Conservation (phyloP, 2,797 vertebrate species). For the Pitangus sulphuratus region DNA sequence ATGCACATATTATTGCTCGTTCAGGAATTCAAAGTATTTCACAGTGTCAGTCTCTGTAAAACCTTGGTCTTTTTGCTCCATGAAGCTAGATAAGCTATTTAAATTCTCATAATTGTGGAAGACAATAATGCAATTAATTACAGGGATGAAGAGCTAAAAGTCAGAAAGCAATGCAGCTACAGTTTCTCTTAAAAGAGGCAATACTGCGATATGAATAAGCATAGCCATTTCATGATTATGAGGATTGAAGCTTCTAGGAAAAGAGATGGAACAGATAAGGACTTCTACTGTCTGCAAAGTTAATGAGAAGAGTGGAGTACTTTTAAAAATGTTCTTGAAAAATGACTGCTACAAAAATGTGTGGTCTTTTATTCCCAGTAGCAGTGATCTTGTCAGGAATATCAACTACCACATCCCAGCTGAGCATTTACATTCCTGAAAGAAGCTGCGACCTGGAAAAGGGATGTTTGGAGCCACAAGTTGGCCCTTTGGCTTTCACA, state of each 20-base stretch:
- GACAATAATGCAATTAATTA: not conserved
- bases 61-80: not conserved
- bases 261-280: not conserved
- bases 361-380: not conserved
- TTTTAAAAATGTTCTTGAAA: not conserved
- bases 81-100: not conserved
- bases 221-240: not conserved
- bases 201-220: not conserved
- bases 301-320: not conserved
- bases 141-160: not conserved
- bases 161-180: not conserved
- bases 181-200: not conserved
- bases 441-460: conserved; percentile 19
- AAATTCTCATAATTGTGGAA: not conserved
- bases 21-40: not conserved
- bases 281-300: not conserved
- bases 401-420: not conserved
- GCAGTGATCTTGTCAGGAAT: conserved; percentile 39
- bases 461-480: not conserved
- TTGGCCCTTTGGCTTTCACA: not conserved
- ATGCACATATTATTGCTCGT: not conserved
- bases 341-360: not conserved
- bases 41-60: not conserved
- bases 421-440: conserved; percentile 21
- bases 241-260: not conserved